A percentile compares a stretch with the other conserved stretches of the same genome.
These are phyloP conservation scores for Rousettus leschenaultii DNA, from an alignment of 2,113 vertebrate species.

Conservation along the genomic window DNA sequence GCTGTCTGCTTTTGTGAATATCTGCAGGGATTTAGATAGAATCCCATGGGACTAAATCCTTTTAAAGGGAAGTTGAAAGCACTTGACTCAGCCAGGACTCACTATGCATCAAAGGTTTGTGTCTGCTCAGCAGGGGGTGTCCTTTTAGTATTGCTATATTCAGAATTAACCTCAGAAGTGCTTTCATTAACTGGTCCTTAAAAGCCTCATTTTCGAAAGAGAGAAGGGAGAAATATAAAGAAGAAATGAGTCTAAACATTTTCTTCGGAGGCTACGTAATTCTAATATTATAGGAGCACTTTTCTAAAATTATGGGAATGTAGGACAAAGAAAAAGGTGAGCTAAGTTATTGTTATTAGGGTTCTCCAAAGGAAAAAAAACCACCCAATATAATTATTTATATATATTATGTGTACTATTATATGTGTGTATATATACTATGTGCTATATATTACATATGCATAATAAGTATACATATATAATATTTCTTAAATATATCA, in stretches of 20 bases:
- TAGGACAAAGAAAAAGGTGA: neutral
- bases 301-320: neutral
- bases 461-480: neutral
- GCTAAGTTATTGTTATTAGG: neutral
- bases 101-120: slow-evolving; percentile 50
- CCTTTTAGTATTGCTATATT: slow-evolving; percentile 21
- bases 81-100: slow-evolving; percentile 7
- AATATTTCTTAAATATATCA: neutral
- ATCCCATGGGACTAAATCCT: slow-evolving; percentile 14
- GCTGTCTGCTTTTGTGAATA: slow-evolving; percentile 29
- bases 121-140: slow-evolving; percentile 25
- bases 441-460: neutral
- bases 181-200: slow-evolving; percentile 64
- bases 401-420: neutral
- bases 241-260: slow-evolving; percentile 49
- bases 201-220: slow-evolving; percentile 57
- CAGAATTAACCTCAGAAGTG: slow-evolving; percentile 47
- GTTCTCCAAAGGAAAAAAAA: neutral
- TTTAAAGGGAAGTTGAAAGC: slow-evolving; percentile 57
- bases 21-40: slow-evolving; percentile 59
- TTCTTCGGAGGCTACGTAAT: slow-evolving; percentile 44
- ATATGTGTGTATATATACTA: neutral
- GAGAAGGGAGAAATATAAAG: neutral
- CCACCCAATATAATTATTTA: neutral
- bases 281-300: neutral